Evolutionary conservation across 2,797 vertebrate species (phyloP).

Genomic region (Acrocephalus scirpaceus): DNA sequence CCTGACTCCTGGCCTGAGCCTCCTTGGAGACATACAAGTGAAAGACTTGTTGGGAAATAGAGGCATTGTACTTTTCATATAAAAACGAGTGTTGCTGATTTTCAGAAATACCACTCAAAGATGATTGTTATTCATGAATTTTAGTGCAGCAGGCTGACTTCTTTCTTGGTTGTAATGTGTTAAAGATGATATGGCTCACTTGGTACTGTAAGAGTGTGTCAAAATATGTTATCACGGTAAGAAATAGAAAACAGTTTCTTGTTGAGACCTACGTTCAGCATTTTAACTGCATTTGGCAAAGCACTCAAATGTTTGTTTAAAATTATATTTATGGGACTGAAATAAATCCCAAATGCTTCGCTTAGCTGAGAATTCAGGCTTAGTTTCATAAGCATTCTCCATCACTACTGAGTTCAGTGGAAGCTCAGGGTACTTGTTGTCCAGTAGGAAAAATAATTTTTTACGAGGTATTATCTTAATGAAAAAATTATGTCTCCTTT

Average conservation of each 20-base stretch:
- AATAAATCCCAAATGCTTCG: neutral
- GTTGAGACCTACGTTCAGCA: slow-evolving; percentile 3
- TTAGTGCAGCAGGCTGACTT: neutral
- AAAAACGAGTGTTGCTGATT: neutral
- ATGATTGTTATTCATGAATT: neutral
- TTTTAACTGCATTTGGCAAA: slow-evolving; percentile 7
- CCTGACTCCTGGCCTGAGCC: neutral
- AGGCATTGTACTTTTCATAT: neutral
- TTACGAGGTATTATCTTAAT: neutral
- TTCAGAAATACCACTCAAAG: neutral
- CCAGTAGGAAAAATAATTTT: neutral
- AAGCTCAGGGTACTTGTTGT: neutral
- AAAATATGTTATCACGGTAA: slow-evolving; percentile 2
- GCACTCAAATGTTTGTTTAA: neutral
- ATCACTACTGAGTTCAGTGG: neutral
- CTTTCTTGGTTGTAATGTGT: neutral
- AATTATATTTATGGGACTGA: slow-evolving; percentile 8
- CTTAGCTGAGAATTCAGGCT: neutral
- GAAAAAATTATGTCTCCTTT: neutral
- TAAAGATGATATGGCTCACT: neutral
- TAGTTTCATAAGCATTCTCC: neutral
- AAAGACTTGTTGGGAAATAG: neutral
- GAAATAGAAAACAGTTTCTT: slow-evolving; percentile 30
- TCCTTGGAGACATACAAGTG: neutral
- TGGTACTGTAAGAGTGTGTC: neutral